phyloP scores from a whole-genome alignment of 2,797 vertebrate genomes.

The Diplodus puntazzo region DNA sequence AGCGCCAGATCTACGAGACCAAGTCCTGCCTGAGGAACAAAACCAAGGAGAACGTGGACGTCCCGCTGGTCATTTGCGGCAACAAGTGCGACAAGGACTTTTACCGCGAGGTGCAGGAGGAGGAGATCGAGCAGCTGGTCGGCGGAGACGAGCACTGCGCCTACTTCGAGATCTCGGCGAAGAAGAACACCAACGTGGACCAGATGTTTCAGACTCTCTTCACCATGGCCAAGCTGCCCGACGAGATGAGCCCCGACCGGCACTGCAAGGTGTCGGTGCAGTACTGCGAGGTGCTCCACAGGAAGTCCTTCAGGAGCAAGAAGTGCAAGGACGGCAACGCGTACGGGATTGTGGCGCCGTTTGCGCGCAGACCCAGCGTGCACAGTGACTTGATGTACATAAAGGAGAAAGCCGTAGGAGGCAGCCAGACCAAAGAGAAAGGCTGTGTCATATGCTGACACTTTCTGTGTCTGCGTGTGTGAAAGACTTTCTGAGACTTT shows the following conservation, averaged over 20 bases:
- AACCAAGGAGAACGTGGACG: slow-evolving; percentile 94
- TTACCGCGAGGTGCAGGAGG: slow-evolving; percentile 90
- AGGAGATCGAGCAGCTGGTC: slow-evolving; percentile 91
- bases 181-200: slow-evolving; percentile 95
- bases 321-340: slow-evolving; percentile 91
- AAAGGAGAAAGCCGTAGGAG: slow-evolving; percentile 91
- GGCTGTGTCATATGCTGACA: slow-evolving; percentile 95
- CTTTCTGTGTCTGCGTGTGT: not conserved
- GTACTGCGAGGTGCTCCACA: slow-evolving; percentile 93
- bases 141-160: slow-evolving; percentile 91
- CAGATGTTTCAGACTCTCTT: slow-evolving; percentile 98
- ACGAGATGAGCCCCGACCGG: slow-evolving; percentile 97
- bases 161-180: slow-evolving; percentile 97
- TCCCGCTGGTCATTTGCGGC: slow-evolving; percentile 96
- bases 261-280: slow-evolving; percentile 96
- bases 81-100: slow-evolving; percentile 97
- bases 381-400: slow-evolving; percentile 99
- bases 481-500: slow-evolving; percentile 44
- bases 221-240: slow-evolving; percentile 94
- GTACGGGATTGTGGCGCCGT: slow-evolving; percentile 94
- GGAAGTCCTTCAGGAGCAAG: slow-evolving; percentile 90
- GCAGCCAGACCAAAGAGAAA: slow-evolving; percentile 91
- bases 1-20: slow-evolving; percentile 96
- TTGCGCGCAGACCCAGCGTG: slow-evolving; percentile 94
- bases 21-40: slow-evolving; percentile 97